Base-by-base conservation (phyloP, 2,113 vertebrate genomes). In the Triplophysa tibetana region DNA sequence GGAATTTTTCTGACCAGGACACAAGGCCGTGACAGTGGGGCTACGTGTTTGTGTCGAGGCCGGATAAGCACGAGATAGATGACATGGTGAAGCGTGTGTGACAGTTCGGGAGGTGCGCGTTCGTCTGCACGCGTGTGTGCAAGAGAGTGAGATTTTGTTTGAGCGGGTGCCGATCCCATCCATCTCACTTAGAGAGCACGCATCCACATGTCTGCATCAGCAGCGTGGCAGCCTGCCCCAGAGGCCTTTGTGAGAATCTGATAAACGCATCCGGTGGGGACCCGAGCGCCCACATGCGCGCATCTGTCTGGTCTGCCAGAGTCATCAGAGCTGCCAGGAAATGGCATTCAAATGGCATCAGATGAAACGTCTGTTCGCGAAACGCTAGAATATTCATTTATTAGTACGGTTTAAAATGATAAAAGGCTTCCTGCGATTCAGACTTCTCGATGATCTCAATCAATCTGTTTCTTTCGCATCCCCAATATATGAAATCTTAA, bases 61-160 rank as follows among this genome's bases (percentile, higher is more conserved):
- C 65, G 38, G 79, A 33, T 81, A 81, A 78, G 64, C 81, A 73
- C 70, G 83, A 84, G 83, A 84, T 84, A 79, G 83, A 84, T 84
- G 83, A 81, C 76, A 79, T 56, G 16, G 60, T 84, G 76, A 81
- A 84, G 79, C 79, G 75, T 81, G 83, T 84, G 83, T 84, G 83
- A 84, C 83, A 84, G 75, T 33, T 75, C 63, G 50, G 75, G 67
- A 72, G 73, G 78, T 77, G 73, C 56, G 66, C 54, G 68, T 78
- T 61, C 64, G 14, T 78, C 61, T 64, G 78, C 76, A 56, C 62
- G 61, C 56, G 79, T 66, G 78, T 64, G 78, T 38, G 78, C 63
- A 45, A 24, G 68, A 81, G 73, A 81, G 68, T 77, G 76, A 83
- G 74, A 70, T 84, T 84, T 84, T 81, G 83, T 81, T 84, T 81